Evolutionary conservation across 2,113 vertebrate genomes (phyloP).

Genomic region (Pomatostomus ruficeps): DNA sequence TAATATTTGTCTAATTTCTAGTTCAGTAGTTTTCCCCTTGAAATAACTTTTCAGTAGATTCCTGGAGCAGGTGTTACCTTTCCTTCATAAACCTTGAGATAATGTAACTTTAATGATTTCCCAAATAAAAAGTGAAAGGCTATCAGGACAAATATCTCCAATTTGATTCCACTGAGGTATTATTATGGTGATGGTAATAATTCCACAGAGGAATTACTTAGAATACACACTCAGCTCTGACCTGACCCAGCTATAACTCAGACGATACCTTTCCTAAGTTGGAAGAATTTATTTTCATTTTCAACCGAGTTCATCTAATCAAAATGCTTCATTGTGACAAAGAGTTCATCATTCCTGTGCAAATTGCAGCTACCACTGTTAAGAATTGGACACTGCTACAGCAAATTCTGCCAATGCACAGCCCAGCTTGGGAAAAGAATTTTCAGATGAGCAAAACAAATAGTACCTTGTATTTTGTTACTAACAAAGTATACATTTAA

Average conservation of each 20-base stretch:
- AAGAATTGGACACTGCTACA: not conserved
- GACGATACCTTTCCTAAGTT: slow-evolving; percentile 62
- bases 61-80: slow-evolving; percentile 9
- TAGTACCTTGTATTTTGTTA: not conserved
- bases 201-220: slow-evolving; percentile 75
- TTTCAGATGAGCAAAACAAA: slow-evolving; percentile 15
- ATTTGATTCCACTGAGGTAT: slow-evolving; percentile 72
- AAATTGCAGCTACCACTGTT: slow-evolving; percentile 35
- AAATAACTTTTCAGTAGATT: slow-evolving; percentile 46
- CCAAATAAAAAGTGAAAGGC: slow-evolving; percentile 74
- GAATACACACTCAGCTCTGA: slow-evolving; percentile 60
- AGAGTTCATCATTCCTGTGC: slow-evolving; percentile 70
- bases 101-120: slow-evolving; percentile 68
- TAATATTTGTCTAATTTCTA: slow-evolving; percentile 11
- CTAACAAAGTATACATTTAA: not conserved
- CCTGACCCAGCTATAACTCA: slow-evolving; percentile 75
- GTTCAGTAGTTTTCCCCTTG: slow-evolving; percentile 36
- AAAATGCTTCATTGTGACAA: slow-evolving; percentile 72
- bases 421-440: not conserved
- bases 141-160: slow-evolving; percentile 72
- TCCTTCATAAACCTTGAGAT: slow-evolving; percentile 5
- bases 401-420: not conserved
- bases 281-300: slow-evolving; percentile 82
- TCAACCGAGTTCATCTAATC: slow-evolving; percentile 72
- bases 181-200: slow-evolving; percentile 77